A percentile compares a stretch with the other conserved stretches of the same genome.
phyloP scores from a whole-genome alignment of 2,797 vertebrate genomes.

The Crypturellus tataupa region DNA sequence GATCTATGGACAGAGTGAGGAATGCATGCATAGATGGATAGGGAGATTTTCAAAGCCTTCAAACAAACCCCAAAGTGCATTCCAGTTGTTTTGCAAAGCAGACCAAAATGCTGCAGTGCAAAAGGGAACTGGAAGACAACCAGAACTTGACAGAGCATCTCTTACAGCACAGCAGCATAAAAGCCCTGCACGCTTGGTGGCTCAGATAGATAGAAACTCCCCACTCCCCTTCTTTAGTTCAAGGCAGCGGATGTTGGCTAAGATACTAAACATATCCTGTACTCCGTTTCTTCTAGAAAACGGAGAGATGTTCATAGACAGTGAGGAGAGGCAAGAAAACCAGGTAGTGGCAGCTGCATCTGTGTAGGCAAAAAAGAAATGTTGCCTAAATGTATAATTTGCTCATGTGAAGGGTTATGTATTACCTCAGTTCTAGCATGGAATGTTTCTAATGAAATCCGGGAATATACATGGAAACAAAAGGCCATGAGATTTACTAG shows the following conservation, averaged over 20 bases:
- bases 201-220: fast-evolving
- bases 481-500: background rate
- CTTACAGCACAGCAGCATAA: background rate
- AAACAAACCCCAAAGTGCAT: background rate
- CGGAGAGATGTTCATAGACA: background rate
- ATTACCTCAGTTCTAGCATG: background rate
- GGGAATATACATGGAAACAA: background rate
- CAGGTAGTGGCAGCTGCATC: background rate
- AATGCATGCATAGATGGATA: background rate
- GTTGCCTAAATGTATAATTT: background rate
- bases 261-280: background rate
- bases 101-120: background rate
- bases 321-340: background rate
- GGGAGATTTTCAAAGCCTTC: background rate
- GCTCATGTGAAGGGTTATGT: background rate
- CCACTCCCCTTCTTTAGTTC: background rate
- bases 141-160: background rate
- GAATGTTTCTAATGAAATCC: background rate
- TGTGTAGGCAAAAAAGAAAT: background rate
- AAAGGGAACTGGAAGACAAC: background rate
- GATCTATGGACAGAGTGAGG: background rate
- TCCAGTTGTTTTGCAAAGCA: background rate
- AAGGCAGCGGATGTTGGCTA: background rate
- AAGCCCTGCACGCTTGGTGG: background rate
- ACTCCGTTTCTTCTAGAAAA: background rate